phyloP scores from a whole-genome alignment of 2,113 vertebrate genomes.

The Neogale vison region DNA sequence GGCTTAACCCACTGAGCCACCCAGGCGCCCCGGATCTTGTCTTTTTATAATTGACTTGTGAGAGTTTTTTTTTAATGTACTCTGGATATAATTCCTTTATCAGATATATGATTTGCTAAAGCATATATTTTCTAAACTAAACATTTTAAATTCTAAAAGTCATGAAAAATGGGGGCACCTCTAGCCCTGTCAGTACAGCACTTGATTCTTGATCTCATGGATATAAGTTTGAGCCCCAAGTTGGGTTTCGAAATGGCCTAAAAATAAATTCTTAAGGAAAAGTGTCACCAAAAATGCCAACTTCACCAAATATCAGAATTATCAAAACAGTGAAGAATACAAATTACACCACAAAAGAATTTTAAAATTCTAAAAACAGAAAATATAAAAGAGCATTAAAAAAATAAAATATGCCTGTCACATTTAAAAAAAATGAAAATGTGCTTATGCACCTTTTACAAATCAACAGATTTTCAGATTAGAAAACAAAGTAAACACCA shows the following conservation, averaged over 20 bases:
- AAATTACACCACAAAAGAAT: neutral
- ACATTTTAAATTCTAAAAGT: neutral
- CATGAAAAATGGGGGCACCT: neutral
- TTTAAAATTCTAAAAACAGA: neutral
- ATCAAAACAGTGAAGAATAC: neutral
- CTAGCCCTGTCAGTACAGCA: neutral
- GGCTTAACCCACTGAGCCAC: too few relatives aligned
- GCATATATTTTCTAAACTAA: neutral
- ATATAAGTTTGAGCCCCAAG: neutral
- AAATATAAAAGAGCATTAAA: neutral
- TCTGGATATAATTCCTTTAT: neutral
- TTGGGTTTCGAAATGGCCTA: neutral
- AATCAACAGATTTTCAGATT: neutral
- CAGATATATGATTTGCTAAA: neutral
- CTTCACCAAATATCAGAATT: slow-evolving; percentile 8
- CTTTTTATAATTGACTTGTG: neutral
- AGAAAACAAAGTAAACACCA: neutral
- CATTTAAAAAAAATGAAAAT: neutral
- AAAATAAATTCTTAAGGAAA: neutral
- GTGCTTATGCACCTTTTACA: neutral
- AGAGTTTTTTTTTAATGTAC: neutral
- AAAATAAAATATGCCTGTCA: neutral
- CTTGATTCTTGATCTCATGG: neutral
- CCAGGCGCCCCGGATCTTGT: too few relatives aligned
- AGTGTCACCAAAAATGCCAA: neutral